Percentiles rank a stretch among this genome's conserved stretches.
Evolutionary conservation across 2,113 vertebrate genomes (phyloP).

Genomic region (Copsychus sechellarum): DNA sequence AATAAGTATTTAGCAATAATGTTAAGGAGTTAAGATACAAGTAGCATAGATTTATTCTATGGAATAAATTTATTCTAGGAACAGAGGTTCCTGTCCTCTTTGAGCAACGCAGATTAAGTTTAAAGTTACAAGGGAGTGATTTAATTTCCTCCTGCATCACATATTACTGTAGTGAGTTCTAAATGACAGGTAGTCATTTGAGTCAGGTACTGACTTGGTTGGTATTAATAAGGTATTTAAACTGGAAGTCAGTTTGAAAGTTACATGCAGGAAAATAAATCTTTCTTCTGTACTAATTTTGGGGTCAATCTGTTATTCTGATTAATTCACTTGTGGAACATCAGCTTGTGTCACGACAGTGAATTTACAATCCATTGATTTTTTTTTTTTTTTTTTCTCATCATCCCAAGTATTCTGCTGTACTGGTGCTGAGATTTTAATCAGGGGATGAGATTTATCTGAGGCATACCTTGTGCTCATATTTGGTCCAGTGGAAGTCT

Average conservation of each 20-base stretch:
- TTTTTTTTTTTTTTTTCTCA: not conserved
- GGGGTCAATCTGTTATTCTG: not conserved
- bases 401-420: not conserved
- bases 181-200: not conserved
- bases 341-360: not conserved
- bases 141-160: not conserved
- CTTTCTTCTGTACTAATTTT: not conserved
- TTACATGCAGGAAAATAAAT: not conserved
- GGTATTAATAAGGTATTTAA: not conserved
- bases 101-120: not conserved
- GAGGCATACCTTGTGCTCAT: fast-evolving
- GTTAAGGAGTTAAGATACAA: not conserved
- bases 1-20: not conserved
- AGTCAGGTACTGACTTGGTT: not conserved
- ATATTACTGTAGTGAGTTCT: not conserved
- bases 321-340: not conserved
- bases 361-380: not conserved
- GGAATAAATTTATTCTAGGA: too few relatives aligned
- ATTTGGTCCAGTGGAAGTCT: not conserved
- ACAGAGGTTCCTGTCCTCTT: not conserved
- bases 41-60: not conserved
- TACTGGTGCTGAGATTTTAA: not conserved
- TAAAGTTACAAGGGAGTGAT: not conserved
- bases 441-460: not conserved
- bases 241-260: not conserved